A percentile compares a stretch with the other conserved stretches of the same genome.
phyloP scores from a whole-genome alignment of 2,797 vertebrate species.

The Trematomus bernacchii region DNA sequence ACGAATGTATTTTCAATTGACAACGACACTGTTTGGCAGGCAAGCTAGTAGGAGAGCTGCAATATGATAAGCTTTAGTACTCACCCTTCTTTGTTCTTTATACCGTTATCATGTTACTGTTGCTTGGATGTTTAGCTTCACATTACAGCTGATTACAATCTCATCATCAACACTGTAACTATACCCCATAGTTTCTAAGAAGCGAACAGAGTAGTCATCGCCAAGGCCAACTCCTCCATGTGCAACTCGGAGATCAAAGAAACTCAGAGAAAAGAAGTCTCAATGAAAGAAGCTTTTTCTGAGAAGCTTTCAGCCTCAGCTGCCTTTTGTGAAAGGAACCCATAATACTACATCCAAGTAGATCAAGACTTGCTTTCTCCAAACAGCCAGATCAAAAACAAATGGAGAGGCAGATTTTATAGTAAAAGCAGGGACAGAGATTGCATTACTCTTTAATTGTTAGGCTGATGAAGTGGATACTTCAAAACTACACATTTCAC shows the following conservation, averaged over 20 bases:
- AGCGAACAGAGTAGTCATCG: background rate
- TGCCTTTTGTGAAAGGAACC: background rate
- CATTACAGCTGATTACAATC: slow-evolving; percentile 35
- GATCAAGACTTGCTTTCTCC: background rate
- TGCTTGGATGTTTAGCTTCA: slow-evolving; percentile 22
- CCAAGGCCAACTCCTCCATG: slow-evolving; percentile 15
- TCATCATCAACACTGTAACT: slow-evolving; percentile 35
- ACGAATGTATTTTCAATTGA: slow-evolving; percentile 31
- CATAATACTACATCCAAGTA: background rate
- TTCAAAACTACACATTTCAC: slow-evolving; percentile 2
- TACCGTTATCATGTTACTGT: slow-evolving; percentile 19
- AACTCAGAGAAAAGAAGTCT: background rate
- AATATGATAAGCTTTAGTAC: slow-evolving; percentile 28
- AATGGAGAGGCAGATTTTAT: background rate
- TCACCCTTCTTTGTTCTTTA: background rate
- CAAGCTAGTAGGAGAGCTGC: background rate
- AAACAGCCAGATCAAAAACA: slow-evolving; percentile 26
- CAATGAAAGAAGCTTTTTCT: background rate
- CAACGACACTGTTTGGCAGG: slow-evolving; percentile 11
- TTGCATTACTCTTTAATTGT: background rate
- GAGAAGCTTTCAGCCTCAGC: background rate
- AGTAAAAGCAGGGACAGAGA: slow-evolving; percentile 12
- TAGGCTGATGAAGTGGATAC: slow-evolving; percentile 12
- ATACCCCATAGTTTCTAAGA: slow-evolving; percentile 2
- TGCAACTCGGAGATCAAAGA: slow-evolving; percentile 9